phyloP scores from a whole-genome alignment of 2,888 invertebrate species.

The Oligia fasciuncula region DNA sequence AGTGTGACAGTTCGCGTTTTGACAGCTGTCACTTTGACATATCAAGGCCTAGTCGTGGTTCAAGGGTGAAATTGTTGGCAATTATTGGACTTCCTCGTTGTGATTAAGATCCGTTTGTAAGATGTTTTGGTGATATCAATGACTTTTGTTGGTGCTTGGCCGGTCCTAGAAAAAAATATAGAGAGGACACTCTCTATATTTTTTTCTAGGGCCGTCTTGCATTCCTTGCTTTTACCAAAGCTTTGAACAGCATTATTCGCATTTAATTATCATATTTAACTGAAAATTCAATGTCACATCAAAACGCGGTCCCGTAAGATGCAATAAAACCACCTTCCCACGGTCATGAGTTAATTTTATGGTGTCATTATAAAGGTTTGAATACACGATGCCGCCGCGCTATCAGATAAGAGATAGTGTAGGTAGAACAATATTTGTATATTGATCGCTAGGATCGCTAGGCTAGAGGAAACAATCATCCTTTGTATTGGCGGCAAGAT shows the following conservation, averaged over 20 bases:
- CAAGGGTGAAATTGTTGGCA: constrained; percentile 68
- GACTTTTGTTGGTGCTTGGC: neutral
- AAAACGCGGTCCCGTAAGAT: constrained; percentile 20
- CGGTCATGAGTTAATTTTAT: constrained; percentile 64
- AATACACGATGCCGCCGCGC: constrained; percentile 63
- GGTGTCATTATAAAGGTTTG: constrained; percentile 57
- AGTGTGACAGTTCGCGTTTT: constrained; percentile 78
- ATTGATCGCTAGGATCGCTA: constrained; percentile 72
- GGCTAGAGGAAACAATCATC: constrained; percentile 69
- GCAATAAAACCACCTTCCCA: constrained; percentile 63
- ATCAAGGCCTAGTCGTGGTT: constrained; percentile 75
- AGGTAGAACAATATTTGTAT: constrained; percentile 72
- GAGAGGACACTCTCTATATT: no score
- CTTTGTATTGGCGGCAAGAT: constrained; percentile 63
- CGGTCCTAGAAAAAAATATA: no score
- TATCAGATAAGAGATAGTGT: constrained; percentile 70
- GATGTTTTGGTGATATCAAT: neutral
- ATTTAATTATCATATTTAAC: neutral
- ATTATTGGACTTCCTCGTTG: constrained; percentile 61
- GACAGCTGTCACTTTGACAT: constrained; percentile 83
- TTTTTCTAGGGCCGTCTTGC: no score
- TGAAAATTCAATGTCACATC: constrained; percentile 24
- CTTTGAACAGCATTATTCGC: constrained; percentile 1
- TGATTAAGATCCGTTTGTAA: constrained; percentile 5
- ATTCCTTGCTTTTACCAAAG: neutral